Conservation (phyloP, 2,113 vertebrate species). For the Isurus oxyrinchus region DNA sequence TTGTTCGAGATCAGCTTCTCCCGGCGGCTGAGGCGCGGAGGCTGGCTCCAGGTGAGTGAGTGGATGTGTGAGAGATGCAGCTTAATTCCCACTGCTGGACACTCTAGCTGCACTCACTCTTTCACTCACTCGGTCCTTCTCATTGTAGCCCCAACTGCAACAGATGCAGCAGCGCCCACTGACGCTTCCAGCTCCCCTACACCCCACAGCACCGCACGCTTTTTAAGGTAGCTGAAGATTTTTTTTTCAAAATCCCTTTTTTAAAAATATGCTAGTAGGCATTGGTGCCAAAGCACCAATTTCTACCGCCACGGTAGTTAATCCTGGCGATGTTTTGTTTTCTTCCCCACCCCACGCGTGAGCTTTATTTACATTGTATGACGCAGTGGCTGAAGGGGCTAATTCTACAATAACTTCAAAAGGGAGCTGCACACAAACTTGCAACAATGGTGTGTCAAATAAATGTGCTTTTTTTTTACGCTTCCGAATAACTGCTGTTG, state of each 20-base stretch:
- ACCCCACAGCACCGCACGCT: neutral
- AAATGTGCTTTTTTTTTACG: neutral
- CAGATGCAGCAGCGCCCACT: conserved; percentile 14
- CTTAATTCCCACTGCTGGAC: neutral
- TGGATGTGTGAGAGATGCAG: neutral
- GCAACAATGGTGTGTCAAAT: neutral
- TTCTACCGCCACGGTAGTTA: too few relatives aligned
- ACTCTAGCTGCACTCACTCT: neutral
- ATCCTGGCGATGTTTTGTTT: too few relatives aligned
- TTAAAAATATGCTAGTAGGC: neutral
- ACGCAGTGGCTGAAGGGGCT: neutral
- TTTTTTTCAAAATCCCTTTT: neutral
- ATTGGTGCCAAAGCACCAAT: neutral
- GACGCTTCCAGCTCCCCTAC: neutral
- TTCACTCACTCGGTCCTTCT: neutral
- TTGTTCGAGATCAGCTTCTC: neutral
- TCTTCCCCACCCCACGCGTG: neutral
- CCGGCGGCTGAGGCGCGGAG: neutral
- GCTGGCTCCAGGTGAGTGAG: neutral
- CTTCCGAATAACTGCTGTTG: neutral
- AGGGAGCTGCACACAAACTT: neutral
- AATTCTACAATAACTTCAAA: neutral
- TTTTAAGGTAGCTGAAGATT: neutral
- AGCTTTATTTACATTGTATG: neutral
- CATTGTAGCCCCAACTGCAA: neutral